These are phyloP conservation scores for Myrmecophaga tridactyla DNA, from an alignment of 2,113 vertebrate species.

Conservation along the genomic window DNA sequence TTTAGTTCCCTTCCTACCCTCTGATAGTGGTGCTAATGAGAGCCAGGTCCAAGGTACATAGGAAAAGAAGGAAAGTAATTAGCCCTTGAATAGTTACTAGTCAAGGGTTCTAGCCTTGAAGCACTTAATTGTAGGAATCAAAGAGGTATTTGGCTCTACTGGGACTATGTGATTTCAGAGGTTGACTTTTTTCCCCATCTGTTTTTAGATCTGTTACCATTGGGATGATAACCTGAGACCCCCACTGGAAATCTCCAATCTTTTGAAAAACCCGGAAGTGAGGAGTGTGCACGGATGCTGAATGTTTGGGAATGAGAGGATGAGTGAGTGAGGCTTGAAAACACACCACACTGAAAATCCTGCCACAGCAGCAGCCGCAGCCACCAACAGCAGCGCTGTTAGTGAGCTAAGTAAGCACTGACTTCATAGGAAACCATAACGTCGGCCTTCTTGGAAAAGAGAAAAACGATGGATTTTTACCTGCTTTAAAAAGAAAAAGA, in stretches of 20 bases:
- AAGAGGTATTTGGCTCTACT: background rate
- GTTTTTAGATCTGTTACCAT: conserved; percentile 85
- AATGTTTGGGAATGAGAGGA: conserved; percentile 93
- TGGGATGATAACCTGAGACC: conserved; percentile 88
- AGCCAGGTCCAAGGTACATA: background rate
- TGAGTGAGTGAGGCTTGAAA: conserved; percentile 93
- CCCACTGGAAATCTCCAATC: conserved; percentile 95
- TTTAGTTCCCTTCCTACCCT: background rate
- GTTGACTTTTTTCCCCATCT: conserved; percentile 43
- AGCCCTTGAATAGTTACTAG: background rate
- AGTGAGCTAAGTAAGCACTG: conserved; percentile 81
- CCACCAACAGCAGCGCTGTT: conserved; percentile 80
- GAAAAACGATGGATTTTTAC: conserved; percentile 65
- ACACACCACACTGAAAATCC: conserved; percentile 92
- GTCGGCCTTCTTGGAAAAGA: conserved; percentile 79
- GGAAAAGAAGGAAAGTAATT: background rate
- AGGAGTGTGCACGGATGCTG: conserved; percentile 92
- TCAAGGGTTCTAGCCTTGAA: background rate
- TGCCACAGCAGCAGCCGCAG: conserved; percentile 85
- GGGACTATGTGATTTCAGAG: background rate
- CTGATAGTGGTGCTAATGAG: background rate
- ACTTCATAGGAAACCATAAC: conserved; percentile 74
- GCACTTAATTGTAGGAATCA: background rate
- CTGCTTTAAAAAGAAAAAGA: conserved; percentile 51
- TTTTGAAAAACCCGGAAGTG: conserved; percentile 90